Base-by-base conservation (phyloP, 2,888 invertebrate genomes). In the Archips xylosteana region DNA sequence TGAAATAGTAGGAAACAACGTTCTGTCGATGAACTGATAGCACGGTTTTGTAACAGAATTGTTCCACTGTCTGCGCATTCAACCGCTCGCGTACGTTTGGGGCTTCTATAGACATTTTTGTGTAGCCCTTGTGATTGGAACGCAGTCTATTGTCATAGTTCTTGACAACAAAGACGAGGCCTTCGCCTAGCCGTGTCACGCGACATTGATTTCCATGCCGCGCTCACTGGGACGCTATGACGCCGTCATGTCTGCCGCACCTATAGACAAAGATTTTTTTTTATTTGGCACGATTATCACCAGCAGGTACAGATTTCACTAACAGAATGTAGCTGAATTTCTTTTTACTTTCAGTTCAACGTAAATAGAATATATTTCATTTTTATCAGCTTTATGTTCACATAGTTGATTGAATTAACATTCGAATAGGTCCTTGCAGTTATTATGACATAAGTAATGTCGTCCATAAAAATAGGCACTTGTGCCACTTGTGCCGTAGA, bases 161-260 rank as follows among this genome's bases (percentile, higher is more conserved):
- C 23, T 73, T 60, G 42, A 69, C 42, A 69, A 73, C 73, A 73
- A 69, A 73, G 72, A 62, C 57, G 23, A n/a, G 68, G 51, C 63
- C 63, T 68, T 64, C 68, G 62, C 68, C 49, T 42, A 10, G n/a
- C 45, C 54, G 68, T 63, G 69, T 65, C 69, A 75, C 70, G 70
- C 70, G 61, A 75, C 68, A 75, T 75, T 75, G 72, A 70, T 76
- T 76, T 67, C 69, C 67, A 64, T 49, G 62, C 49, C 64, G 51
- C 36, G 62, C 9, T 13, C 61, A 39, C 64, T 54, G 49, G 51
- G 15, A 45, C 67, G 15, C 36, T 57, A 34, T 36, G 75, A 62
- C 75, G 71, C 67, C 75, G 36, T 61, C 23, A 4, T 32, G 75
- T 71, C 71, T 71, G 67, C 75, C 67, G 51, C 47, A 39, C 67